These are phyloP conservation scores for Nematopogon swammerdamellus DNA, from an alignment of 2,888 invertebrate species.

Conservation along the genomic window DNA sequence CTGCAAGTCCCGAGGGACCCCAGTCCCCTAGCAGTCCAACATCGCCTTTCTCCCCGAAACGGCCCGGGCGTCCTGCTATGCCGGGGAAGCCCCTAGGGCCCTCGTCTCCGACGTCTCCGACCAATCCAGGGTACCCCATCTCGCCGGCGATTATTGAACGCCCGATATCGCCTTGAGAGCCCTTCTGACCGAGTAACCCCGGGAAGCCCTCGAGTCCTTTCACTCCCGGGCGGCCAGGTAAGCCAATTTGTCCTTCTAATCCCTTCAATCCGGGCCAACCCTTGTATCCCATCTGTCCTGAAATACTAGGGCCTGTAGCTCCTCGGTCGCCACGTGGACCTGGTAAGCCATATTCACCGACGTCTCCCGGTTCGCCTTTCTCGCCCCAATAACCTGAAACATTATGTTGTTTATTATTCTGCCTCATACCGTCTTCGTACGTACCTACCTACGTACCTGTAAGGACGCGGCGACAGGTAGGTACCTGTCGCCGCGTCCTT, in stretches of 20 bases:
- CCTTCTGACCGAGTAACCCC: constrained; percentile 58
- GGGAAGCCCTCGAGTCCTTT: constrained; percentile 64
- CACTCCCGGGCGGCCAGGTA: constrained; percentile 27
- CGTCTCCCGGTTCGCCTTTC: constrained; percentile 33
- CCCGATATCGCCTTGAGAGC: constrained; percentile 45
- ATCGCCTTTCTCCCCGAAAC: constrained; percentile 21
- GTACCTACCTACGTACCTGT: no score
- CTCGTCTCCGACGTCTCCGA: constrained; percentile 56
- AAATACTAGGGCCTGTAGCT: constrained; percentile 21
- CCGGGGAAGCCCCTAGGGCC: constrained; percentile 60
- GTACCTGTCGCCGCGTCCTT: no score
- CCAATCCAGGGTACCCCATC: constrained; percentile 31
- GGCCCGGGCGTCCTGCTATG: constrained; percentile 27
- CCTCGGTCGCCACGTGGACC: constrained; percentile 34
- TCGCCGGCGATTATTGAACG: constrained; percentile 38
- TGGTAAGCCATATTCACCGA: constrained; percentile 30
- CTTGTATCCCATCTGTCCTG: constrained; percentile 30
- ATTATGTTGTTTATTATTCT: no score
- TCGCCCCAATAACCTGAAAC: constrained; percentile 18
- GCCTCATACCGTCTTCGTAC: no score
- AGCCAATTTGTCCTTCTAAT: constrained; percentile 30
- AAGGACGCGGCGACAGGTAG: no score
- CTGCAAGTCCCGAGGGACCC: not conserved
- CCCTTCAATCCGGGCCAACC: constrained; percentile 23
- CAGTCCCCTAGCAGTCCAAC: not conserved